Conservation (phyloP, 2,888 invertebrate species). For the Scaptomyza caliginosa region DNA sequence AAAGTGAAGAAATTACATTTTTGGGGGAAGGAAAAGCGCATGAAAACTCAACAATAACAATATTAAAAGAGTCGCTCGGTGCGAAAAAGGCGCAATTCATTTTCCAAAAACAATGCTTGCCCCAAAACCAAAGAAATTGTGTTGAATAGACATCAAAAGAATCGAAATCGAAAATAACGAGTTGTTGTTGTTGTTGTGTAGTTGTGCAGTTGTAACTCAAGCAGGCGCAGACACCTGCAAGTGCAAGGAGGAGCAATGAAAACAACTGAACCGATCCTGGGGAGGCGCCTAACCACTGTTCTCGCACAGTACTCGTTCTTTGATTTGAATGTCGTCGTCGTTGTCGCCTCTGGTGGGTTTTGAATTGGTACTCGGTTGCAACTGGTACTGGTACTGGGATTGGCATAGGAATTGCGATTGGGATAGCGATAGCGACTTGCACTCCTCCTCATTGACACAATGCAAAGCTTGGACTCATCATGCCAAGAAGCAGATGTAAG, state of each 20-base stretch:
- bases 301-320: slow-evolving; percentile 45
- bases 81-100: slow-evolving; percentile 52
- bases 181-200: slow-evolving; percentile 47
- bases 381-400: slow-evolving; percentile 43
- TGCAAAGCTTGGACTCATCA: slow-evolving; percentile 88
- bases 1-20: slow-evolving; percentile 77
- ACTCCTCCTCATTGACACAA: slow-evolving; percentile 84
- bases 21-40: slow-evolving; percentile 57
- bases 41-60: slow-evolving; percentile 65
- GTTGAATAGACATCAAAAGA: slow-evolving; percentile 25
- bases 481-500: slow-evolving; percentile 88
- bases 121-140: slow-evolving; percentile 23
- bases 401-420: slow-evolving; percentile 52
- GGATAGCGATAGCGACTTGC: slow-evolving; percentile 54
- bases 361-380: slow-evolving; percentile 65
- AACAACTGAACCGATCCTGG: slow-evolving; percentile 62
- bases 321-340: slow-evolving; percentile 80
- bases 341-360: slow-evolving; percentile 76
- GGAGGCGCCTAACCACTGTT: slow-evolving; percentile 50
- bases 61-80: slow-evolving; percentile 39
- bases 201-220: slow-evolving; percentile 62
- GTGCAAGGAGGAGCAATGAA: slow-evolving; percentile 64
- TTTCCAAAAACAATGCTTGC: slow-evolving; percentile 44
- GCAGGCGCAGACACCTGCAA: slow-evolving; percentile 74
- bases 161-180: slow-evolving; percentile 47